Conservation (phyloP, 2,888 invertebrate species). For the Erebia aethiops region DNA sequence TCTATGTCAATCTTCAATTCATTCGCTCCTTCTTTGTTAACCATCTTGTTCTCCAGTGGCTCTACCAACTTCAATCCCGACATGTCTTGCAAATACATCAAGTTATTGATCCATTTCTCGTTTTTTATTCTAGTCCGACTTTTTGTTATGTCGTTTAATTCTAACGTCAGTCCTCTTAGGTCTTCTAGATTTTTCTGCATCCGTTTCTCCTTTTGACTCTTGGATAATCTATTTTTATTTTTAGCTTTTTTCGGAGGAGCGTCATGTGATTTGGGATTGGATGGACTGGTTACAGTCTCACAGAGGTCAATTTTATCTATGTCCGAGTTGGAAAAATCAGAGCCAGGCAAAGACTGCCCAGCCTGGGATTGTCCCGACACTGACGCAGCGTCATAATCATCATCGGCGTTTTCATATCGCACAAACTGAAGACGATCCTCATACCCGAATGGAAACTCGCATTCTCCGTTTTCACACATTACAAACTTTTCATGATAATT, state of each 20-base stretch:
- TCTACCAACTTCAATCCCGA: slow-evolving; percentile 54
- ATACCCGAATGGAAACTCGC: slow-evolving; percentile 65
- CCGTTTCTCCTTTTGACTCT: slow-evolving; percentile 32
- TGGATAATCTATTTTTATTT: slow-evolving; percentile 21
- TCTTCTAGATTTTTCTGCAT: slow-evolving; percentile 50
- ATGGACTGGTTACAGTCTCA: slow-evolving; percentile 49
- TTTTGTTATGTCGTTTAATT: slow-evolving; percentile 43
- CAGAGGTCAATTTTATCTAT: slow-evolving; percentile 51
- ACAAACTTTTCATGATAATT: slow-evolving; percentile 60
- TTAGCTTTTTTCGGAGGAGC: slow-evolving; percentile 19
- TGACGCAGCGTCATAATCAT: slow-evolving; percentile 41
- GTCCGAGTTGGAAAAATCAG: slow-evolving; percentile 51
- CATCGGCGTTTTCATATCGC: slow-evolving; percentile 45
- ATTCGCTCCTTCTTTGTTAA: slow-evolving; percentile 43
- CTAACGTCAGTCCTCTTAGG: slow-evolving; percentile 51
- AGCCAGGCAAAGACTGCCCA: slow-evolving; percentile 38
- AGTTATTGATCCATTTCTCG: slow-evolving; percentile 59
- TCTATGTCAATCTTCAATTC: slow-evolving; percentile 61
- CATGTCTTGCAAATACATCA: slow-evolving; percentile 52
- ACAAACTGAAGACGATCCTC: slow-evolving; percentile 56
- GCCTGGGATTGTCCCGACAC: slow-evolving; percentile 39
- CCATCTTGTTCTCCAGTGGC: slow-evolving; percentile 53
- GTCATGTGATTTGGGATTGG: slow-evolving; percentile 9
- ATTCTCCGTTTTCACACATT: slow-evolving; percentile 64
- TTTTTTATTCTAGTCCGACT: slow-evolving; percentile 50